These are phyloP conservation scores for Pheosia tremula DNA, from an alignment of 2,888 invertebrate genomes.

Conservation along the genomic window DNA sequence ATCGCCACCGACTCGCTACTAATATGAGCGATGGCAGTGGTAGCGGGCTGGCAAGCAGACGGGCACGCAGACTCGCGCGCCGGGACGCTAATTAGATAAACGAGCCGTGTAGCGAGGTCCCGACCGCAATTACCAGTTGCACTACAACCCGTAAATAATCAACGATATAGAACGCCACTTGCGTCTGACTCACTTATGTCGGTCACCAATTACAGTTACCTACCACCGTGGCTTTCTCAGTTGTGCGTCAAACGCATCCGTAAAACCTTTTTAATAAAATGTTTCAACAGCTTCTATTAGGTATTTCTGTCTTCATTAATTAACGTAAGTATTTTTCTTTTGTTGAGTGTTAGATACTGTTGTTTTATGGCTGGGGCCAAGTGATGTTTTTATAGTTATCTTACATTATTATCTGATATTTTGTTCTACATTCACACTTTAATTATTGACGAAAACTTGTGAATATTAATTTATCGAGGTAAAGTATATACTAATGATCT, in stretches of 20 bases:
- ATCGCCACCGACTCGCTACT: no score
- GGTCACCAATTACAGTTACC: conserved; percentile 48
- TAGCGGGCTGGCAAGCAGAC: conserved; percentile 38
- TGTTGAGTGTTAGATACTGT: background rate
- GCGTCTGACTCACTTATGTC: conserved; percentile 67
- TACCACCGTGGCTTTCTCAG: conserved; percentile 15
- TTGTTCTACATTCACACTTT: background rate
- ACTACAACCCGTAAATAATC: conserved; percentile 76
- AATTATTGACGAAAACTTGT: background rate
- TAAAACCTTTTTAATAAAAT: conserved; percentile 8
- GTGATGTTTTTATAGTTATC: background rate
- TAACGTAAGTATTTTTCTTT: background rate
- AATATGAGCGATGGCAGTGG: background rate
- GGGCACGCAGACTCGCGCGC: conserved; percentile 53
- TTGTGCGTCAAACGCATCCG: background rate
- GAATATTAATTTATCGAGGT: background rate
- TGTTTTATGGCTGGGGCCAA: conserved; percentile 1
- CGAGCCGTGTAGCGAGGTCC: conserved; percentile 79
- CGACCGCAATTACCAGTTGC: conserved; percentile 79
- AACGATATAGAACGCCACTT: conserved; percentile 73
- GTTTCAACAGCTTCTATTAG: background rate
- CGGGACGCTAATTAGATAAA: conserved; percentile 80
- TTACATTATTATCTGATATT: background rate
- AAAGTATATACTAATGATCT: background rate
- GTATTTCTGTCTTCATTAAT: background rate